Base-by-base conservation (phyloP, 2,888 invertebrate species). In the Phyllotreta cruciferae region DNA sequence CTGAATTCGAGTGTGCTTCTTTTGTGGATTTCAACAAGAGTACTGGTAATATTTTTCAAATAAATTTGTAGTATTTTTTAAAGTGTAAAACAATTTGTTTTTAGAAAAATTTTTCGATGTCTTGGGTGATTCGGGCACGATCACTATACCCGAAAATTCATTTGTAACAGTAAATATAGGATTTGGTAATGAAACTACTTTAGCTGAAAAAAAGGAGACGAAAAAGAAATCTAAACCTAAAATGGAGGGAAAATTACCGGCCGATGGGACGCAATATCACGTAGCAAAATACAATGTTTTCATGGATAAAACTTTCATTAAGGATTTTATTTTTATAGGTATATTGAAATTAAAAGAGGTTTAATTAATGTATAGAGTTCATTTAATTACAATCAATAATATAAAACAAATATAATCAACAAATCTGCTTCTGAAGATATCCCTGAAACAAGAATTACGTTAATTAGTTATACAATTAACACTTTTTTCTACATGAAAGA, bases 261-360 rank as follows among this genome's bases (percentile, higher is more conserved):
- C 41, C 35, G 60, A 63, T 14, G 35, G 9, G n/a, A 60, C 61
- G 14, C 66, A 62, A 38, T 66, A 66, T 56, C 67, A 70, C 41
- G 63, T 70, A 39, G 45, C 62, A 9, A 72, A 73, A 50, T 73
- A 71, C 47, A 70, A 73, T 52, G 64, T 72, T 35, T 60, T 58
- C 39, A 34, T 69, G 13, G 63, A 66, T 34, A 62, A 60, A 42
- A 61, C 44, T 37, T 68, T 68, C 57, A 14, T 71, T 13, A 72
- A 67, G 66, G 70, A 70, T 55, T 55, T 71, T 8, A 65, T 71
- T 60, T 50, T 73, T 44, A 57, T 73, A 42, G 61, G 71, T 69
- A 58, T 50, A 45, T 56, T 66, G 41, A 60, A 67, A 55, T 66
- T 62, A 68, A 64, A 5, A 36, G 37, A 8, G n/a, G 9, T 10